Base-by-base conservation (phyloP, 2,888 invertebrate species). In the Platypus cylindrus region DNA sequence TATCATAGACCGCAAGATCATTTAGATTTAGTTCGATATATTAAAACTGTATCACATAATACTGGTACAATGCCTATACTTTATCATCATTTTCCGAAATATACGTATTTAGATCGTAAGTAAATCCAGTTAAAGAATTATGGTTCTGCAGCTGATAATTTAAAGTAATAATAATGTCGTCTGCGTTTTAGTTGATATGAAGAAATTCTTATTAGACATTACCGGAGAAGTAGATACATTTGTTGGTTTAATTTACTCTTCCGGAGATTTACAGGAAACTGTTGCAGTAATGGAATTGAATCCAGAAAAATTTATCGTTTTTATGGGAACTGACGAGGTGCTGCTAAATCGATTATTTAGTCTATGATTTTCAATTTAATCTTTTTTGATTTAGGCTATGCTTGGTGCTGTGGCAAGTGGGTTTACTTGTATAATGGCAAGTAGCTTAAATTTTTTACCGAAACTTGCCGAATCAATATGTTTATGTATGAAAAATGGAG, bases 21-120 rank as follows among this genome's bases (percentile, higher is more conserved):
- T 0, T 56, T 66, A 5, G 72, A 78, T 26, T 62, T 85, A 32
- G 74, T 77, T 1, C 62, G 66, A 35, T 84, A 85, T 52, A 64
- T 85, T 30, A 68, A 70, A 46, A 54, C 68, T 30, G 72, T 89
- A n/a, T 48, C 50, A 7, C 45, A 49, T 30, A 45, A 45, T 32
- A 50, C 49, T 22, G 46, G 48, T 16, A 73, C 73, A 5, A 71
- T 78, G 2, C 89, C 89, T 0, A 69, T 89, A 32, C 65, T 85
- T 14, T 86, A 87, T 54, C 89, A 90, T 53, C 86, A 89, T 53
- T 79, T 84, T 48, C 86, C 87, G 1, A 65, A 65, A 40, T 71
- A 77, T 57, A 78, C 76, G 18, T 73, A 73, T 39, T 75, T 86
- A 23, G 70, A 76, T 44, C 63, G 86, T 86, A 65, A 73, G 75